Base-by-base conservation (phyloP, 2,888 invertebrate species). In the Celastrina argiolus region DNA sequence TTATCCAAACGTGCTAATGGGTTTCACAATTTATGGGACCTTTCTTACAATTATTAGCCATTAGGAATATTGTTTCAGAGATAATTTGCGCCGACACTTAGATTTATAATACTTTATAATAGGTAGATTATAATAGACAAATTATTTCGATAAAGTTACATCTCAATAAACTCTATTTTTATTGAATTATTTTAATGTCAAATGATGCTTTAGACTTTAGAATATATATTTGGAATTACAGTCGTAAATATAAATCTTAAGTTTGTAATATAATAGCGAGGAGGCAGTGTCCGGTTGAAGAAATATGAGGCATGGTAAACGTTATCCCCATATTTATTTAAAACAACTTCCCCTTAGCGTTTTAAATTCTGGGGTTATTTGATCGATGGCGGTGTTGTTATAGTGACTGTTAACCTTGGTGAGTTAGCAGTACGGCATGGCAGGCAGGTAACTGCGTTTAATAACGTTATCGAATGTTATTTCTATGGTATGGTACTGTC, bases 161-260 rank as follows among this genome's bases (percentile, higher is more conserved):
- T 22, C 22, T 51, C 22, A 51, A 51, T 51, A 22, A 12, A 51
- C 12, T 12, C 22, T 12, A 26, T 12, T 51, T 51, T 51, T 26
- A 51, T 51, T 26, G 51, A 12, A 51, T 26, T 51, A 51, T 26
- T 26, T 51, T 26, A 51, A 51, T 51, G 22, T 51, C 51, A 51
- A 22, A 51, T 51, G 12, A 22, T 51, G 22, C 22, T 22, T 14
- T n/a, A n/a, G n/a, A 14, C 51, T 26, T 51, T 51, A 16, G 51
- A 51, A 58, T 16, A n/a, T 58, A 31, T 31, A 58, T 58, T 58
- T 58, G 8, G n/a, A 58, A 31, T 31, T 31, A 22, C 5, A 1
- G 5, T 26, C 51, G 31, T 58, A 58, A 58, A 58, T 58, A 58
- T 58, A 58, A 58, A 58, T 58, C 58, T 58, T 58, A 16, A 31